phyloP scores from a whole-genome alignment of 2,888 invertebrate genomes.

The Ochlodes sylvanus region DNA sequence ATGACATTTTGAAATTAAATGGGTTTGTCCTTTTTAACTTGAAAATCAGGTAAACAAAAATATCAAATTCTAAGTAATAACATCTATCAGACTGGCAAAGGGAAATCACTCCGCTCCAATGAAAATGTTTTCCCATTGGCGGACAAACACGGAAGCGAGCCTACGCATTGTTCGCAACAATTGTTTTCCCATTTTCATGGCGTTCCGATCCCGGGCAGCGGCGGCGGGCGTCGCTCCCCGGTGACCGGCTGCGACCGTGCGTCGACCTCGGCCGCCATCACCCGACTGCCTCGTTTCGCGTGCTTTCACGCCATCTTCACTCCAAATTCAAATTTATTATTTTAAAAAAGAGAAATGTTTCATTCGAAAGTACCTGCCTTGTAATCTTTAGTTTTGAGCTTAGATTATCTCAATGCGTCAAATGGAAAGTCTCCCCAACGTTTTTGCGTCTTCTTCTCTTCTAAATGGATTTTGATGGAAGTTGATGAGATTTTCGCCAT shows the following conservation, averaged over 20 bases:
- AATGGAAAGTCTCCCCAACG: not conserved
- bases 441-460: not conserved
- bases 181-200: constrained; percentile 70
- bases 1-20: no score
- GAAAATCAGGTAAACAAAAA: not conserved
- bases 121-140: constrained; percentile 38
- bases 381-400: constrained; percentile 5
- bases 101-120: constrained; percentile 9
- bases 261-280: constrained; percentile 62
- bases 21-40: no score
- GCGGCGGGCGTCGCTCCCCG: constrained; percentile 55
- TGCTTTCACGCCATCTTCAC: constrained; percentile 53
- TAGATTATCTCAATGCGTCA: constrained; percentile 3
- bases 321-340: constrained; percentile 47
- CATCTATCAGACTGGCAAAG: no score
- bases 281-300: constrained; percentile 53
- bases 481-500: no score
- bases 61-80: no score
- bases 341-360: constrained; percentile 29
- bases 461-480: not conserved
- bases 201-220: constrained; percentile 47
- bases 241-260: constrained; percentile 64
- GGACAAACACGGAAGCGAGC: constrained; percentile 54
- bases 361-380: constrained; percentile 22
- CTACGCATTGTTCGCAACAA: constrained; percentile 67